Base-by-base conservation (phyloP, 1,140 invertebrate species). In the Pogonognathellus flavescens region DNA sequence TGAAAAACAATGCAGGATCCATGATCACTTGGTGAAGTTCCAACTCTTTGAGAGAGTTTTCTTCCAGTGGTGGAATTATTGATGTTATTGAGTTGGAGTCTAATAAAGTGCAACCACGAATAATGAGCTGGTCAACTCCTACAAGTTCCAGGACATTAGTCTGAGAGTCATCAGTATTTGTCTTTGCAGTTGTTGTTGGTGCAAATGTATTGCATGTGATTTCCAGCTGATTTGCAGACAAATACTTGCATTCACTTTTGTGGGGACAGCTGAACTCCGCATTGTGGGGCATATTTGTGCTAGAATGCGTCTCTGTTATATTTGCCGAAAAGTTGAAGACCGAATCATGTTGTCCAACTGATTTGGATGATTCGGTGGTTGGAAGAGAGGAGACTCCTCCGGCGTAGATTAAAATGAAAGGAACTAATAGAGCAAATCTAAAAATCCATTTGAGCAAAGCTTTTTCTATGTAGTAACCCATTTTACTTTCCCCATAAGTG, bases 1-100 rank as follows among this genome's bases (percentile, higher is more conserved):
- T 84, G 52, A 87, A 84, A 62, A 87, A 86, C 22, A 52, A 66
- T 14, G 80, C 81, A 8, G 88, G 83, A 16, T 86, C 85, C 9
- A 86, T 49, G 57, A 13, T n/a, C 13, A 84, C 72, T 13, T 85
- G 14, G 9, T 84, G 55, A 18, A 85, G 52, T 25, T 85, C 84
- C 20, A 87, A 41, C 49, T 62, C 57, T 10, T 22, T 57, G 3
- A 85, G 55, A 8, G 52, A 72, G 31, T 82, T 83, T 49, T 60
- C 20, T 14, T 52, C 5, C n/a, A 85, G 14, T 41, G 52, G 16
- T 18, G 60, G 84, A 10, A 66, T 22, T 13, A 85, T 60, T 14
- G 13, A 8, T 8, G 50, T 13, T 2, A 76, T 76, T 50, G 70
- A 76, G 22, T 49, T 41, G 41, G 70, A 41, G 14, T 76, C 70